These are phyloP conservation scores for Trachelus stipa DNA, from an alignment of 2,888 invertebrate species.

Conservation along the genomic window DNA sequence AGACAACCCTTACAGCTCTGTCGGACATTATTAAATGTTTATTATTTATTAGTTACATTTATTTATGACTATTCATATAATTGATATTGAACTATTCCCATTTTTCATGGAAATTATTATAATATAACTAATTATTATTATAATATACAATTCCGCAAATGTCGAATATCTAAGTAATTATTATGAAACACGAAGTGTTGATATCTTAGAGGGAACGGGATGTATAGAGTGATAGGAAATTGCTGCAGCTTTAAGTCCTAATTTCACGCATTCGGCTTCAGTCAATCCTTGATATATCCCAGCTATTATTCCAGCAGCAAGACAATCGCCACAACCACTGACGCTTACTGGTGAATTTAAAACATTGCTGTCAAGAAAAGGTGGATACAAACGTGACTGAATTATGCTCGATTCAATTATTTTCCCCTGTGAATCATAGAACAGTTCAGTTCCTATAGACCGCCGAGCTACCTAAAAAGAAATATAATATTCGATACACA, in stretches of 20 bases:
- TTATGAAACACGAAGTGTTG: background rate
- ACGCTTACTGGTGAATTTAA: conserved; percentile 38
- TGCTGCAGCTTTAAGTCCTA: conserved; percentile 55
- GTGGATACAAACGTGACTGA: conserved; percentile 51
- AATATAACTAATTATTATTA: background rate
- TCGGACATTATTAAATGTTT: too few relatives aligned
- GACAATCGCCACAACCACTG: conserved; percentile 63
- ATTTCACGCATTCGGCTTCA: conserved; percentile 49
- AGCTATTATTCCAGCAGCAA: conserved; percentile 58
- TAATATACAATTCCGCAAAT: background rate
- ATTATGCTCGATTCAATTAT: conserved; percentile 34
- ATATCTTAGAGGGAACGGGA: conserved; percentile 44
- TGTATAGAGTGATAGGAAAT: conserved; percentile 54
- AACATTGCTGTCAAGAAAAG: conserved; percentile 26
- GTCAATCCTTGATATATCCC: conserved; percentile 52
- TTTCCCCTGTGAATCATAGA: conserved; percentile 40
- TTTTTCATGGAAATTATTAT: background rate
- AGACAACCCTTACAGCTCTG: too few relatives aligned
- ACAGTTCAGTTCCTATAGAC: conserved; percentile 36
- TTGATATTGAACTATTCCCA: background rate
- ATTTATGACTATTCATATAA: too few relatives aligned
- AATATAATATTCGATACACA: too few relatives aligned
- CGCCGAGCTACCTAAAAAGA: conserved; percentile 43
- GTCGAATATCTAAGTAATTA: too few relatives aligned
- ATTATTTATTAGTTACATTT: too few relatives aligned